Base-by-base conservation (phyloP, 2,888 invertebrate genomes). In the Malacosoma neustria region DNA sequence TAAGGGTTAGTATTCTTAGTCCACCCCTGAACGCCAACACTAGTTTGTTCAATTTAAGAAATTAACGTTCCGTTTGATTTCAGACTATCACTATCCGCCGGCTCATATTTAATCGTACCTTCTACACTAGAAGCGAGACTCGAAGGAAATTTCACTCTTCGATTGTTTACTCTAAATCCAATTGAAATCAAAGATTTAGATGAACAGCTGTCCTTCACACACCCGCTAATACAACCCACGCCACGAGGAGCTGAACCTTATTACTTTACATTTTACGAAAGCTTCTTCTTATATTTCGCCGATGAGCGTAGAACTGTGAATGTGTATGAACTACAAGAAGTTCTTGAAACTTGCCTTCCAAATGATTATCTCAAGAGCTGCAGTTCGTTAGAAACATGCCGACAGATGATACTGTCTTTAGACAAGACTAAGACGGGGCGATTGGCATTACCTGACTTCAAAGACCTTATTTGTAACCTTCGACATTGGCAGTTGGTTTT, bases 331-430 rank as follows among this genome's bases (percentile, higher is more conserved):
- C 84, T 97, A 3, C 96, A 96, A 70, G 97, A 97, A 65, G 76
- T 97, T 11, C 74, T 97, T 14, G 96, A 97, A 58, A 95, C 94
- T 1, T 96, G 96, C 70, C 86, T 97, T 39, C 97, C 96, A 0
- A 97, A 97, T 66, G 96, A 97, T 80, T 97, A 96, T 57, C 96
- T 97, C 49, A 97, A 96, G 64, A 96, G 96, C 54, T 96, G 96
- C 70, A 96, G 96, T 1, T 94, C 94, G 11, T 91, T 96, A 54
- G 96, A 96, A 71, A 96, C 97, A 1, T 97, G 97, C 61, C 88
- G 96, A 41, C 96, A 96, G 76, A 94, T 96, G 5, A 92, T 97
- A 12, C 87, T 96, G 1, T 91, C 96, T 4, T 89, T 96, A 82
- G 96, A 96, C 82, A 92, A 90, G 60, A 89, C 91, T 33, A 92